These are phyloP conservation scores for Chaetogeoica ovagalla DNA, from an alignment of 2,888 invertebrate genomes.

Conservation along the genomic window DNA sequence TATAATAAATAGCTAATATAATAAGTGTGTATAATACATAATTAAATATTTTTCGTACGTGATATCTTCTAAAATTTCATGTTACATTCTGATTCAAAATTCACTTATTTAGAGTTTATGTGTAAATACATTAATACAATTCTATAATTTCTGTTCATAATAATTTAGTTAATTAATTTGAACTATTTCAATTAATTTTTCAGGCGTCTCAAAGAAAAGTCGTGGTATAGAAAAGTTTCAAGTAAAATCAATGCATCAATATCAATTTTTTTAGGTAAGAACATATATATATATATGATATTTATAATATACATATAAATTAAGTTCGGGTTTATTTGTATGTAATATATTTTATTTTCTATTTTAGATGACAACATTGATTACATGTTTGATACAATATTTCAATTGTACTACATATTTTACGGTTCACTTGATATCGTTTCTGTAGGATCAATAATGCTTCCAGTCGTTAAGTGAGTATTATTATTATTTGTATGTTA, in stretches of 20 bases:
- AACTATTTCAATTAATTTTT: not conserved
- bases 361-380: slow-evolving; percentile 31
- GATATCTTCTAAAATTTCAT: too few species aligned
- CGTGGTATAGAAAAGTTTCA: slow-evolving; percentile 9
- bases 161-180: not conserved
- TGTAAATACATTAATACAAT: too few species aligned
- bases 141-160: too few species aligned
- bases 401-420: slow-evolving; percentile 41
- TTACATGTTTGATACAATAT: slow-evolving; percentile 38
- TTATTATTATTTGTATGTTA: not conserved
- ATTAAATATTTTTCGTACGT: too few species aligned
- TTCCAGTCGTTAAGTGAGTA: slow-evolving; percentile 33
- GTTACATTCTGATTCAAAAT: too few species aligned
- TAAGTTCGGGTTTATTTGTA: not conserved
- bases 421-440: slow-evolving; percentile 4
- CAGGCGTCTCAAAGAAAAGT: slow-evolving; percentile 25
- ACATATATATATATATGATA: not conserved
- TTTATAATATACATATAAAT: not conserved
- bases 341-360: slow-evolving; percentile 3
- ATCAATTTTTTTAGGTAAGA: slow-evolving; percentile 26
- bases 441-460: slow-evolving; percentile 25
- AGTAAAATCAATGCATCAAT: slow-evolving; percentile 40
- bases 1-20: too few species aligned
- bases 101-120: too few species aligned
- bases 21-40: too few species aligned